Conservation (phyloP, 2,113 vertebrate genomes). For the Python bivittatus region DNA sequence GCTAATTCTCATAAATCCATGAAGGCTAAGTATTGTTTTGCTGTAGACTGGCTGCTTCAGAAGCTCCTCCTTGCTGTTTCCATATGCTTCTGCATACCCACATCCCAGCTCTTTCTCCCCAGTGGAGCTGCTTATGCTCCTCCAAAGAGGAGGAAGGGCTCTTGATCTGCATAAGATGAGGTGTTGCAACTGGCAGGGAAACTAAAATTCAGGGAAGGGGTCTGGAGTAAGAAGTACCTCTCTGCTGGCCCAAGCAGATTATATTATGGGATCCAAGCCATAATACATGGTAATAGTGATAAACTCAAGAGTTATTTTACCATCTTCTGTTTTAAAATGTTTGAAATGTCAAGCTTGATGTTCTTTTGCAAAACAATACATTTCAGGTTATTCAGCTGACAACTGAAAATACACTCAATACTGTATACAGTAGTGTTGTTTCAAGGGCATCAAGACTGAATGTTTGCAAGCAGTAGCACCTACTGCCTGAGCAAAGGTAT, state of each 20-base stretch:
- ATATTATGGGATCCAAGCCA: not conserved
- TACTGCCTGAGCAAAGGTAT: not conserved
- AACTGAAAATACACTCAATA: not conserved
- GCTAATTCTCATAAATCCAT: not conserved
- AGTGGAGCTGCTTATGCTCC: not conserved
- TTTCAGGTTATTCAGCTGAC: not conserved
- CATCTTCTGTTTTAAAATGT: constrained; percentile 12
- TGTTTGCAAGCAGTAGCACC: not conserved
- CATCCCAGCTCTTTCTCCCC: too few species aligned
- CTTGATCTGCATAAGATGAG: not conserved
- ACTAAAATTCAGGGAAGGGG: not conserved
- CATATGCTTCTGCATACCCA: not conserved
- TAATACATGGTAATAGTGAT: too few species aligned
- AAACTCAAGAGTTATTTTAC: not conserved
- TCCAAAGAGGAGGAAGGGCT: too few species aligned
- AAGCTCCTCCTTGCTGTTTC: not conserved
- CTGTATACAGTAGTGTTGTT: not conserved
- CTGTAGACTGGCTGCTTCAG: not conserved
- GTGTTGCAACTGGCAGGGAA: not conserved
- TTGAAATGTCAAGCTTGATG: not conserved
- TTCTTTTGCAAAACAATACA: not conserved
- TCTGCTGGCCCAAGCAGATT: not conserved
- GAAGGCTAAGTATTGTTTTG: not conserved
- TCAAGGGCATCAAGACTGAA: not conserved
- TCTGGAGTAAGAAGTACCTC: not conserved